Base-by-base conservation (phyloP, 2,113 vertebrate species). In the Mastomys coucha region DNA sequence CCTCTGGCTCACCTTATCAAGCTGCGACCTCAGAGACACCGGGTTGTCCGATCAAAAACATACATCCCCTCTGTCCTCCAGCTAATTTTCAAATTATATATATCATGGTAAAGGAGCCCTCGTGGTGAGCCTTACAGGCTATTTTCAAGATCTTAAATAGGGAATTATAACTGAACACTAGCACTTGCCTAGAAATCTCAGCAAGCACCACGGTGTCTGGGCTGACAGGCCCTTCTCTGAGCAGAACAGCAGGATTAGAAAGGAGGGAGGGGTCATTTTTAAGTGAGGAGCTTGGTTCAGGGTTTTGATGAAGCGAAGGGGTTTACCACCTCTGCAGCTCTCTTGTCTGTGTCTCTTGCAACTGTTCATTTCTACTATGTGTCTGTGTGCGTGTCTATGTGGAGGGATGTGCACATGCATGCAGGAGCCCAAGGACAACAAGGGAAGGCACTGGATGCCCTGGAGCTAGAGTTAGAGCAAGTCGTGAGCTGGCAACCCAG, bases 61-160 rank as follows among this genome's bases (percentile, higher is more conserved):
- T 96, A 0, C 0, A 84, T 95, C 94, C 98, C 97, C 98, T 98
- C 98, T 98, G 97, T 98, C 97, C 97, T 98, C n/a, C 0, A 97
- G 98, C 98, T 98, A 98, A 98, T 98, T 98, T 98, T 98, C 97
- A 98, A 98, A 98, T 99, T 98, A 98, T 97, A 98, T 95, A 98
- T 95, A 98, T 98, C 97, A 98, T 97, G 97, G 98, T 95, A 97
- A 96, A 98, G 98, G 98, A 96, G 98, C 97, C 96, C 96, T 98
- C 89, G 91, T 97, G 97, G 97, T 97, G 98, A 98, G 91, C 75
- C 86, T 97, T 93, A 98, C 96, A 80, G 93, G 98, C 96, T 97
- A 97, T 98, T 98, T 87, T 98, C 98, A 94, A 69, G 92, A 97
- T 98, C 98, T 97, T 93, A 98, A 98, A 97, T 97, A 96, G 97